Conservation (phyloP, 2,113 vertebrate genomes). For the Pycnonotus jocosus region DNA sequence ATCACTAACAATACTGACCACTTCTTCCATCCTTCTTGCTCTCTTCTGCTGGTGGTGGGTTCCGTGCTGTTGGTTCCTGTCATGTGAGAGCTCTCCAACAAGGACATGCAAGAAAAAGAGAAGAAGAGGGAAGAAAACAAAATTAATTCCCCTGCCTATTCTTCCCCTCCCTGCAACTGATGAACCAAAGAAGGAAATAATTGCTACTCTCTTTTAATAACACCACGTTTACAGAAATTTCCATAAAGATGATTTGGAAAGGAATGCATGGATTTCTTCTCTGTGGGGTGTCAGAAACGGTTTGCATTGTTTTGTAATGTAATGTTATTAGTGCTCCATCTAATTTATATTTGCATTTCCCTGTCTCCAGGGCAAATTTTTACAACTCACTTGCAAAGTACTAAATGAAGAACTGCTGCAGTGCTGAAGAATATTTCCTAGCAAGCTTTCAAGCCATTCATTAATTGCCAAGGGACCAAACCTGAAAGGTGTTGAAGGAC, state of each 20-base stretch:
- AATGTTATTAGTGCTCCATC: conserved; percentile 71
- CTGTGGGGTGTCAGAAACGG: conserved; percentile 67
- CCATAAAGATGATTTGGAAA: conserved; percentile 75
- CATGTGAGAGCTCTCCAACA: not conserved
- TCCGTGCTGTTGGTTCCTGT: not conserved
- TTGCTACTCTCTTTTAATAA: conserved; percentile 77
- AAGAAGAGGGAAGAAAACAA: conserved; percentile 49
- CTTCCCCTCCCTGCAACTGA: conserved; percentile 60
- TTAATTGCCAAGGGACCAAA: not conserved
- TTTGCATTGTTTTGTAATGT: conserved; percentile 75
- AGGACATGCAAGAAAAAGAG: conserved; percentile 29
- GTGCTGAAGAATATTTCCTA: conserved; percentile 14
- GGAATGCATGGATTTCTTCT: conserved; percentile 70
- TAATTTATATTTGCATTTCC: conserved; percentile 72
- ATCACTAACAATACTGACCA: conserved; percentile 29
- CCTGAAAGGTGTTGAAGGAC: not conserved
- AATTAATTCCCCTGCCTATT: conserved; percentile 40
- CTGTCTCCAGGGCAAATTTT: conserved; percentile 74
- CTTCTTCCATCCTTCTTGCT: conserved; percentile 8
- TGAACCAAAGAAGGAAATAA: conserved; percentile 79
- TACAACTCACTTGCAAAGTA: conserved; percentile 63
- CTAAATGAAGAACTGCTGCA: conserved; percentile 47
- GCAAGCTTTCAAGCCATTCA: not conserved
- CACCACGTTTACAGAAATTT: conserved; percentile 74
- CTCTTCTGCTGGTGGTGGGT: not conserved